A percentile compares a stretch with the other conserved stretches of the same genome.
phyloP scores from a whole-genome alignment of 2,888 invertebrate genomes.

The Reticulitermes lucifugus region DNA sequence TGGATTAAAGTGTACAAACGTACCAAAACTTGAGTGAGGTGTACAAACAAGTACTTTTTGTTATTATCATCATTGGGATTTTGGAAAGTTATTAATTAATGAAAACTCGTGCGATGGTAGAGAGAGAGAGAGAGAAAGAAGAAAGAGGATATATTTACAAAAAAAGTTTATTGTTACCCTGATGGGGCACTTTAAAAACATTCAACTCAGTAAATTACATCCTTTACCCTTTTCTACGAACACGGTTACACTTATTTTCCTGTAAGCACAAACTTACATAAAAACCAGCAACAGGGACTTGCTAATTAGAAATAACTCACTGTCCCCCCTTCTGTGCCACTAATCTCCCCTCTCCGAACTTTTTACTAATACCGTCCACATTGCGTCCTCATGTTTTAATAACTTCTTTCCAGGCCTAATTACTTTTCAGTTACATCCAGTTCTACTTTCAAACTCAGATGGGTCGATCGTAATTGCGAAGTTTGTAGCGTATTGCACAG shows the following conservation, averaged over 20 bases:
- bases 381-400: conserved; percentile 7
- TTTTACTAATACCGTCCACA: conserved; percentile 4
- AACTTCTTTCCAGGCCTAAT: conserved; percentile 6
- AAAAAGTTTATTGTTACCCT: background rate
- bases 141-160: background rate
- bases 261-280: conserved; percentile 4
- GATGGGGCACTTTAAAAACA: conserved; percentile 6
- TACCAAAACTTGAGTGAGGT: background rate
- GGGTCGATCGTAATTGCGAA: background rate
- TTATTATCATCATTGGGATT: background rate
- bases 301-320: conserved; percentile 27
- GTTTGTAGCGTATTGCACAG: background rate
- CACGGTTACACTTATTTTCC: background rate
- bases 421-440: conserved; percentile 9
- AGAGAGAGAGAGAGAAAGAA: background rate
- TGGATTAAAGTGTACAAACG: background rate
- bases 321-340: background rate
- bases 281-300: conserved; percentile 13
- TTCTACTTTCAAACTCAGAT: conserved; percentile 7
- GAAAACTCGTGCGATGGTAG: background rate
- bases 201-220: conserved; percentile 18
- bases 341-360: conserved; percentile 14
- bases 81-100: background rate
- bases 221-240: background rate
- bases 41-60: background rate